Percentiles rank a stretch among this genome's conserved stretches.
phyloP scores from a whole-genome alignment of 2,797 vertebrate genomes.

The Manis pentadactyla region DNA sequence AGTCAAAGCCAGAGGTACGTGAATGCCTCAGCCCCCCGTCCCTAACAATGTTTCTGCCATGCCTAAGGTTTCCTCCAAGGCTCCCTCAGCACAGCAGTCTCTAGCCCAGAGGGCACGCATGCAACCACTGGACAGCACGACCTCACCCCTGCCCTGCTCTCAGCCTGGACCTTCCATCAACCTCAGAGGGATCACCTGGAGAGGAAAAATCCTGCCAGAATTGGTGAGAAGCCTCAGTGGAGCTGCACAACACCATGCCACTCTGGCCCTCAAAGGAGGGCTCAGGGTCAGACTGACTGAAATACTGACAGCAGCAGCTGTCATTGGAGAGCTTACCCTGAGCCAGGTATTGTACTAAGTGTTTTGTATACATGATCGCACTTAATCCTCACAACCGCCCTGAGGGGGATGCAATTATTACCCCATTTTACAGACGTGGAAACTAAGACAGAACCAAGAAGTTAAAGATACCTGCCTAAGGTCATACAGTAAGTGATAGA shows the following conservation, averaged over 20 bases:
- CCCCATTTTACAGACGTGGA: neutral
- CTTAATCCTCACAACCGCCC: neutral
- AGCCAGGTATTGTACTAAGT: neutral
- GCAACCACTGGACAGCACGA: neutral
- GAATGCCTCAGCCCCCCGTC: neutral
- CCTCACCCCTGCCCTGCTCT: neutral
- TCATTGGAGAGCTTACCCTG: neutral
- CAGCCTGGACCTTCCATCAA: neutral
- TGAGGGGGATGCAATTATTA: neutral
- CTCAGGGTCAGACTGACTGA: neutral
- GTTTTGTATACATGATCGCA: neutral
- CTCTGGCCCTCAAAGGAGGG: neutral
- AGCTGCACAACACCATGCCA: neutral
- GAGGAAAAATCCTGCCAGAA: neutral
- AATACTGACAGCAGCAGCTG: neutral
- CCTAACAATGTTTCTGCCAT: neutral
- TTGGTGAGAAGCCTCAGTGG: neutral
- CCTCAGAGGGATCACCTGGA: neutral
- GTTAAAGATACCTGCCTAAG: neutral
- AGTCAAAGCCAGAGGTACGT: slow-evolving; percentile 43
- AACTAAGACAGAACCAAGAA: neutral
- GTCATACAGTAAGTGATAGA: neutral
- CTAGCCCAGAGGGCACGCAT: neutral
- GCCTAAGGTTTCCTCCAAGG: neutral
- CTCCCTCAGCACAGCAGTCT: neutral